Conservation (phyloP, 2,113 vertebrate genomes). For the Beaufortia kweichowensis region DNA sequence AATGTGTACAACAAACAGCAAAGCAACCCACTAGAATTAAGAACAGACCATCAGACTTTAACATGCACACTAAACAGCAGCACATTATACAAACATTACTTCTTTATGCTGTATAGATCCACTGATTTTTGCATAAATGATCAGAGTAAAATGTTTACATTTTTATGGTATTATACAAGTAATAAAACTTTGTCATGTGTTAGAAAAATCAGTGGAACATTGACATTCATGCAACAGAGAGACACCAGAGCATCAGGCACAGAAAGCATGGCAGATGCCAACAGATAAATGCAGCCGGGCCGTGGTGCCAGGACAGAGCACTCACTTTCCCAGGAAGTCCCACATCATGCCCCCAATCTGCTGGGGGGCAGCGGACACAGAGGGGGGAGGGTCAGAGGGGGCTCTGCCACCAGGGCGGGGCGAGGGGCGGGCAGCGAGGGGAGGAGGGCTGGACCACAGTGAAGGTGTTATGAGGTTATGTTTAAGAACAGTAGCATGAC, state of each 20-base stretch:
- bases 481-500: slow-evolving; percentile 7
- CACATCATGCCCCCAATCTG: slow-evolving; percentile 76
- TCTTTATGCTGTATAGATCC: neutral
- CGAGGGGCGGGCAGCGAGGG: slow-evolving; percentile 55
- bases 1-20: neutral
- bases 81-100: neutral
- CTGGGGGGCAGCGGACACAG: slow-evolving; percentile 74
- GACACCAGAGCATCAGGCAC: slow-evolving; percentile 8
- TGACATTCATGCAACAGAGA: neutral
- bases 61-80: neutral
- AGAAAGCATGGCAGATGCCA: slow-evolving; percentile 50
- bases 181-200: neutral
- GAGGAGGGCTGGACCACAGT: slow-evolving; percentile 62
- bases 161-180: neutral
- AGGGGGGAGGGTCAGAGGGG: slow-evolving; percentile 76
- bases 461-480: slow-evolving; percentile 9
- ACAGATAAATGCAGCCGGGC: slow-evolving; percentile 63
- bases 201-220: slow-evolving; percentile 16
- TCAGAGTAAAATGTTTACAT: neutral
- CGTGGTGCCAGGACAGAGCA: slow-evolving; percentile 74
- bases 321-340: slow-evolving; percentile 79
- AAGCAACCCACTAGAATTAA: neutral
- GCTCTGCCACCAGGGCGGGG: slow-evolving; percentile 75
- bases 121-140: slow-evolving; percentile 14
- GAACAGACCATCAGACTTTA: neutral